Evolutionary conservation across 2,888 invertebrate species (phyloP).

Genomic region (Tillus elongatus): DNA sequence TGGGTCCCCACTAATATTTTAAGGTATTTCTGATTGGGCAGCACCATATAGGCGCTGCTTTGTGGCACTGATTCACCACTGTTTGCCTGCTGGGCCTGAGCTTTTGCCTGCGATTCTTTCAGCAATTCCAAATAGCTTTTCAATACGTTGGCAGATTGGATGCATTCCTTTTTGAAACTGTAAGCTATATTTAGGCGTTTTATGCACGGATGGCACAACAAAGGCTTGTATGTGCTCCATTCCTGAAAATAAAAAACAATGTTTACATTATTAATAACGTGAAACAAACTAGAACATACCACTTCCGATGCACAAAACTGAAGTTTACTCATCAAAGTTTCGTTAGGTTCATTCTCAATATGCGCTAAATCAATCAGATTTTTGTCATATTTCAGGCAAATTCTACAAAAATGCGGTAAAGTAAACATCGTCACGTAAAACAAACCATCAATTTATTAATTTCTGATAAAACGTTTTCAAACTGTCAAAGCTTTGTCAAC

Average conservation of each 20-base stretch:
- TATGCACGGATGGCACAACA: conserved; percentile 36
- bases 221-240: conserved; percentile 34
- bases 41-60: conserved; percentile 28
- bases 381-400: conserved; percentile 37
- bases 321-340: conserved; percentile 35
- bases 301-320: conserved; percentile 38
- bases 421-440: conserved; percentile 33
- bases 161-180: conserved; percentile 37
- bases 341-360: conserved; percentile 34
- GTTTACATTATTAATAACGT: conserved; percentile 4
- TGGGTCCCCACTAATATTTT: conserved; percentile 30
- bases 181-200: conserved; percentile 35
- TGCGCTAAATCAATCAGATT: conserved; percentile 36
- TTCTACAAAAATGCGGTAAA: conserved; percentile 38
- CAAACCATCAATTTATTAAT: conserved; percentile 9
- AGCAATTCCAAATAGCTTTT: conserved; percentile 33
- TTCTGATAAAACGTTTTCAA: conserved; percentile 20
- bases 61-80: conserved; percentile 9
- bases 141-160: conserved; percentile 32
- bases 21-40: conserved; percentile 33
- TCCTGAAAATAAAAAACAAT: conserved; percentile 29
- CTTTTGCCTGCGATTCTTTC: conserved; percentile 22
- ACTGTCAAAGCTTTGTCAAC: conserved; percentile 35
- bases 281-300: conserved; percentile 29
- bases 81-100: conserved; percentile 18